Evolutionary conservation across 2,113 vertebrate species (phyloP).

Genomic region (Hypocryptadius cinnamomeus): DNA sequence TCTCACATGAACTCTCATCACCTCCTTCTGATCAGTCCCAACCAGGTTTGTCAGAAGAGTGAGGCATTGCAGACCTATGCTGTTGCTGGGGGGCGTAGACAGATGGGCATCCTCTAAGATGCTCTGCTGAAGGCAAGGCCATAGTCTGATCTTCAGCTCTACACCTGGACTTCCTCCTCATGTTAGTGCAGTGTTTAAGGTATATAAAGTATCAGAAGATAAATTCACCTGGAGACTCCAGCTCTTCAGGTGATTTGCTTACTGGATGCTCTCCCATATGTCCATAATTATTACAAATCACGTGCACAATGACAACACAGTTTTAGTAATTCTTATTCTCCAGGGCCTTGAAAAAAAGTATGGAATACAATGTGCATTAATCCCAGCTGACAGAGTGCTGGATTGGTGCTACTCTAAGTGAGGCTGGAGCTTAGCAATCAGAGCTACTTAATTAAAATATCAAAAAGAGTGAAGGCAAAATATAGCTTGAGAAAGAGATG

Average conservation of each 20-base stretch:
- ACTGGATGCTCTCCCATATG: not conserved
- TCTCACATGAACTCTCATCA: not conserved
- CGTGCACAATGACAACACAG: not conserved
- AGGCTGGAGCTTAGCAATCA: not conserved
- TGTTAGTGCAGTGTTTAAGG: not conserved
- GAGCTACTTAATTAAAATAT: not conserved
- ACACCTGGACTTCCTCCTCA: not conserved
- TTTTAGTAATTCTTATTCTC: not conserved
- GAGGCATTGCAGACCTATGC: not conserved
- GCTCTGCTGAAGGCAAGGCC: not conserved
- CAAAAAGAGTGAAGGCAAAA: not conserved
- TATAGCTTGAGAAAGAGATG: not conserved
- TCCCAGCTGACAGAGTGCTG: not conserved
- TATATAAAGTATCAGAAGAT: not conserved
- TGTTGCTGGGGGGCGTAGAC: not conserved
- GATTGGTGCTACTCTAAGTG: not conserved
- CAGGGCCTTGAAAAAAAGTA: not conserved
- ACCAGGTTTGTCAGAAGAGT: not conserved
- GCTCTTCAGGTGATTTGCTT: not conserved
- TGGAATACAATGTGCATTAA: not conserved
- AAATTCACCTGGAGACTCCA: not conserved
- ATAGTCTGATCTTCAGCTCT: not conserved
- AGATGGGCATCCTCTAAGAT: not conserved
- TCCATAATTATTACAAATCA: not conserved
- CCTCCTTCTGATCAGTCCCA: not conserved